These are phyloP conservation scores for Scomber japonicus DNA, from an alignment of 2,113 vertebrate genomes.

Conservation along the genomic window DNA sequence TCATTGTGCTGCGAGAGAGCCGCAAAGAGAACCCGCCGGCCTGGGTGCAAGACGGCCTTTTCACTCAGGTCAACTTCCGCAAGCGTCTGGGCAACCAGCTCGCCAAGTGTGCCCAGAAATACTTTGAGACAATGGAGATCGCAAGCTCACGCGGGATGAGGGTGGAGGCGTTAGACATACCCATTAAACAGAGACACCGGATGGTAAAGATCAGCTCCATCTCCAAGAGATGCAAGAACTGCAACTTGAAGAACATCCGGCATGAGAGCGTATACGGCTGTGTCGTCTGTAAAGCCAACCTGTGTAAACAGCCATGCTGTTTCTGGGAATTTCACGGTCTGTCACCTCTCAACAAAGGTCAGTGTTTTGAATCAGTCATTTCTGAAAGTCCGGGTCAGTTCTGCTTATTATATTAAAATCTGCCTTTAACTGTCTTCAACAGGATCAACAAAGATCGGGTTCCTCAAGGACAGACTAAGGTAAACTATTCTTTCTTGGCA, in stretches of 20 bases:
- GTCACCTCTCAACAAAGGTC: conserved; percentile 66
- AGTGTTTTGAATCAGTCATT: background rate
- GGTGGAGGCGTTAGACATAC: background rate
- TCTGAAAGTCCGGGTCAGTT: background rate
- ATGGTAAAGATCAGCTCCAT: conserved; percentile 71
- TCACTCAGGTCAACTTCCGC: conserved; percentile 82
- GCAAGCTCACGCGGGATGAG: conserved; percentile 12
- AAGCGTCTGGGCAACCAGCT: conserved; percentile 83
- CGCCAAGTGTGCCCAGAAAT: conserved; percentile 72
- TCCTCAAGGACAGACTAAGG: conserved; percentile 74
- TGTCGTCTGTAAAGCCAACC: conserved; percentile 69
- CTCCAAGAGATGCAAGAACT: conserved; percentile 80
- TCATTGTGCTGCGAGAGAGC: conserved; percentile 84
- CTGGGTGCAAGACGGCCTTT: conserved; percentile 83
- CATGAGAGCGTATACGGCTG: conserved; percentile 82
- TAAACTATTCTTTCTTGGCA: conserved; percentile 38
- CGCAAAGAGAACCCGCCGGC: conserved; percentile 79
- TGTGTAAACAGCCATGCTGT: conserved; percentile 78
- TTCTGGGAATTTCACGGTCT: conserved; percentile 83
- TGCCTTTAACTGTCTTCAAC: conserved; percentile 19
- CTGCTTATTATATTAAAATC: background rate
- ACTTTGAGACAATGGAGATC: conserved; percentile 33
- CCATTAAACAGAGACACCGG: conserved; percentile 60
- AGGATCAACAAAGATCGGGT: conserved; percentile 80
- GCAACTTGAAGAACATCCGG: conserved; percentile 70